Base-by-base conservation (phyloP, 2,113 vertebrate genomes). In the Rostratula benghalensis region DNA sequence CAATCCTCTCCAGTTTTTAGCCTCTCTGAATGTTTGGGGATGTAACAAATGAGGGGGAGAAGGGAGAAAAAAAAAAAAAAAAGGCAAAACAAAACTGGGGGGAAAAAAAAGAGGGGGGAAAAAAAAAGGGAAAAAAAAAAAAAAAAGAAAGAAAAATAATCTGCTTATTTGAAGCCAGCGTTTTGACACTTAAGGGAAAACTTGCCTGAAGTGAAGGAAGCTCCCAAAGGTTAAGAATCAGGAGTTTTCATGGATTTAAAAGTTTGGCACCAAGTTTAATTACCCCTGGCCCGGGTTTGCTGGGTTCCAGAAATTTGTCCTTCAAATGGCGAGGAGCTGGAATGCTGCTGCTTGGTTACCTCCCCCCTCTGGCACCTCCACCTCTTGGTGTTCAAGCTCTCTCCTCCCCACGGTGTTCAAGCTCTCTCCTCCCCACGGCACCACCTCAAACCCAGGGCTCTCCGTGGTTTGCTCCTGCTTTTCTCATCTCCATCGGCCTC, bases 271-370 rank as follows among this genome's bases (percentile, higher is more conserved):
- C 94, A 94, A 90, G 93, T 67, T 79, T 92, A 79, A 96, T 61
- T 41, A 8, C 56, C 82, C 77, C 57, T 54, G 81, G 78, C 81
- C 92, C 73, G 25, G 80, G 31, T 77, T 80, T n/a, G 21, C 70
- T 69, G 90, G 86, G 91, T 87, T 73, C 7, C 75, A 64, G n/a
- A 41, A 43, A 13, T 16, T 63, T 84, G 41, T 67, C 82, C 92
- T 91, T 4, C 64, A 6, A 7, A 15, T 81, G 95, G 91, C 43
- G 93, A 94, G 97, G 93, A 95, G 82, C 96, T 97, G 95, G 93
- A 93, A 94, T 87, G 94, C 95, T 96, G 95, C 96, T 96, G 95
- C 96, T 94, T n/a, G 92, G 94, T 92, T 63, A 88, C 67, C 85
- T 89, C 81, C 89, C 89, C 17, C 85, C 92, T 75, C 73, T 46